phyloP scores from a whole-genome alignment of 2,888 invertebrate species.

The Caradrina clavipalpis region DNA sequence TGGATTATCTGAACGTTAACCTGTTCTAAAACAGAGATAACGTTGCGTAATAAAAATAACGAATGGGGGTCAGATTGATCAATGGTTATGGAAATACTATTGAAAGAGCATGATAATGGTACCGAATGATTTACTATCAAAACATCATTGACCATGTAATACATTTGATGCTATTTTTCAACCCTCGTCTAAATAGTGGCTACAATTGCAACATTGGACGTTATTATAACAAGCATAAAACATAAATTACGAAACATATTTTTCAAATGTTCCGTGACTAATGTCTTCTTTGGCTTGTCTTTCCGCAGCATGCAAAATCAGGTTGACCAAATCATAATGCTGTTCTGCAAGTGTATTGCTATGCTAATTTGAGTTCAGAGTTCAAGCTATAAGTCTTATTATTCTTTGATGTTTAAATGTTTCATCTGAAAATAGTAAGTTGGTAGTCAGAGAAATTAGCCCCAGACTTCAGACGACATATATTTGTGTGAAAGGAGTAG shows the following conservation, averaged over 20 bases:
- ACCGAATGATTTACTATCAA: conserved; percentile 55
- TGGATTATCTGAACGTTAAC: conserved; percentile 63
- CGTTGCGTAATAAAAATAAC: conserved; percentile 80
- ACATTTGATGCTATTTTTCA: conserved; percentile 34
- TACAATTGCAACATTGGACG: conserved; percentile 15
- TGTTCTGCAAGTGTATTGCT: conserved; percentile 38
- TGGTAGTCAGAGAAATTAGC: conserved; percentile 61
- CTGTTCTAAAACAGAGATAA: conserved; percentile 72
- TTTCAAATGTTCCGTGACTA: conserved; percentile 66
- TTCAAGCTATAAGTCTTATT: conserved; percentile 8
- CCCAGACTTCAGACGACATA: conserved; percentile 69
- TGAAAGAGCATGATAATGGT: conserved; percentile 43
- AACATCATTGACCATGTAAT: conserved; percentile 64
- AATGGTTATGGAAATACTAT: conserved; percentile 59
- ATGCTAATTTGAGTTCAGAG: conserved; percentile 41
- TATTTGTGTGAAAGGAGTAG: conserved; percentile 65
- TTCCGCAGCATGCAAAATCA: conserved; percentile 61
- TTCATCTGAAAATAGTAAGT: conserved; percentile 32
- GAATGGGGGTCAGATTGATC: conserved; percentile 62
- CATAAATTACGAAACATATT: conserved; percentile 50
- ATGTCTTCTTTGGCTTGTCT: conserved; percentile 67
- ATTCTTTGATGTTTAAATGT: background rate
- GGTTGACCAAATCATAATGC: conserved; percentile 36
- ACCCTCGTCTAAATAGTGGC: background rate
- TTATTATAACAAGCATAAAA: conserved; percentile 12